Evolutionary conservation across 2,888 invertebrate genomes (phyloP), one percentile per base, ranked within the genome.

Genomic region (Apamea anceps): DNA sequence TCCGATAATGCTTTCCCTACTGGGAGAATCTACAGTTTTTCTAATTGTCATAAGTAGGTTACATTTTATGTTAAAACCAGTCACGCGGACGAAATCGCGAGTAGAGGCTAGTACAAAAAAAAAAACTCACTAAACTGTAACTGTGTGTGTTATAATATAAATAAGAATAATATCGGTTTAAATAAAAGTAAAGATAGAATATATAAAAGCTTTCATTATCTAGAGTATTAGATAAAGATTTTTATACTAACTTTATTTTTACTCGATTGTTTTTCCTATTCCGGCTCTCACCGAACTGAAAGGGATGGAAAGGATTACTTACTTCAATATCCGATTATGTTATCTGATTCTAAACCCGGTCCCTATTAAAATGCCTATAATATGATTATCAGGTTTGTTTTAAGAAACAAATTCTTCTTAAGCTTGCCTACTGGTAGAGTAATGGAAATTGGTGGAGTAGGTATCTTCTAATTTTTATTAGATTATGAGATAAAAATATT

Each of bases 311-410:
- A 65, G 76, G 80, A 87, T 87, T 77, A 84, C 66, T 75, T 51
- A 84, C 57, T 76, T 63, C 67, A 54, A 80, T 78, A 87, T 84
- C 84, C 75, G 87, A 87, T 80, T 80, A 78, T 66, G 68, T 28
- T 74, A 77, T 77, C 65, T 62, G 48, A 77, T 75, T 72, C 57
- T 45, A 25, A 63, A 62, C 45, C 57, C 12, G 32, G 25, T 63
- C 15, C 42, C 37, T 82, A 67, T 51, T 82, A 37, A 63, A 76
- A 73, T 74, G 54, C 21, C 42, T 68, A 5, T 60, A 62, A 63
- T 74, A 28, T 73, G 48, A 78, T 75, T 37, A 45, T 37, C 15
- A 13, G 25, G 32, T 54, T 60, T 67, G n/a, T 73, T 42, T n/a
- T 42, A 28, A 15, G 10, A 42, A 42, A 32, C 37, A 18, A 5